Evolutionary conservation across 2,113 vertebrate species (phyloP).

Genomic region (Nesoenas mayeri): DNA sequence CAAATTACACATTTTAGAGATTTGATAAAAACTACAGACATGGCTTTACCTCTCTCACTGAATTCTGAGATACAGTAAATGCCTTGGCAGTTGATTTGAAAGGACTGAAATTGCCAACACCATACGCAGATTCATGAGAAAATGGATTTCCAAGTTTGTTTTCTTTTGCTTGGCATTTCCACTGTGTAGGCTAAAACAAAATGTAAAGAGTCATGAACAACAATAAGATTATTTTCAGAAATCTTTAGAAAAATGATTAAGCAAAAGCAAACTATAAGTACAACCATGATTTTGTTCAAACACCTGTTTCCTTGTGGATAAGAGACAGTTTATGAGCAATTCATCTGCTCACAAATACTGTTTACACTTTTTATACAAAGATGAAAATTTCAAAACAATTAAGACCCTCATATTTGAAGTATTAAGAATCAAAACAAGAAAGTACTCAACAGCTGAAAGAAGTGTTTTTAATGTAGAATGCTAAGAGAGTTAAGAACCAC

Average conservation of each 20-base stretch:
- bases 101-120: slow-evolving; percentile 73
- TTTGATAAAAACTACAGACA: not conserved
- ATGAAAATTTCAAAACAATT: not conserved
- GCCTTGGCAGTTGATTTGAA: slow-evolving; percentile 73
- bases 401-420: not conserved
- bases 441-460: not conserved
- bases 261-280: not conserved
- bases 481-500: not conserved
- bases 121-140: slow-evolving; percentile 65
- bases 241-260: not conserved
- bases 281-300: not conserved
- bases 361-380: not conserved
- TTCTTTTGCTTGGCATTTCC: slow-evolving; percentile 79
- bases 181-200: slow-evolving; percentile 69
- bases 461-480: not conserved
- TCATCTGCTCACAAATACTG: not conserved
- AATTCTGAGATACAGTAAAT: slow-evolving; percentile 63
- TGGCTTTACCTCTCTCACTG: slow-evolving; percentile 73
- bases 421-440: not conserved
- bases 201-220: not conserved
- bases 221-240: not conserved
- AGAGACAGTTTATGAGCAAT: not conserved
- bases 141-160: slow-evolving; percentile 72
- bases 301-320: not conserved
- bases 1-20: not conserved